These are phyloP conservation scores for Drosophila novamexicana DNA, from an alignment of 1,140 invertebrate species.

Conservation along the genomic window DNA sequence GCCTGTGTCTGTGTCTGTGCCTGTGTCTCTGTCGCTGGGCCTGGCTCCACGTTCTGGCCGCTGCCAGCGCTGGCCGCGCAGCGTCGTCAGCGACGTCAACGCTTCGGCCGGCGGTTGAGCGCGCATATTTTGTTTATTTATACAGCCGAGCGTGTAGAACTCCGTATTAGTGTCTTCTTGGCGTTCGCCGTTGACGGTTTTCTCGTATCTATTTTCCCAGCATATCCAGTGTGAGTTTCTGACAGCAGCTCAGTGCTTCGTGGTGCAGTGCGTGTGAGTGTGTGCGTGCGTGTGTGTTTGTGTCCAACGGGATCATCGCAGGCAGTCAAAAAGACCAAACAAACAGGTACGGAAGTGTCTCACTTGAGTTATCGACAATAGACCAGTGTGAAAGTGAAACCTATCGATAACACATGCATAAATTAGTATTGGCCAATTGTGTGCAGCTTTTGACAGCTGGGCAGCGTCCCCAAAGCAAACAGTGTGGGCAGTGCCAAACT, in stretches of 20 bases:
- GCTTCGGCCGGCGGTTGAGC: slow-evolving; percentile 53
- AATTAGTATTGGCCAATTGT: slow-evolving; percentile 27
- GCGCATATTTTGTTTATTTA: slow-evolving; percentile 81
- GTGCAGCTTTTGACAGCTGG: neutral
- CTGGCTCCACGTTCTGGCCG: slow-evolving; percentile 42
- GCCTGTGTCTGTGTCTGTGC: slow-evolving; percentile 10
- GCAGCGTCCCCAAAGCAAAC: neutral
- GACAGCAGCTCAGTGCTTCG: slow-evolving; percentile 20
- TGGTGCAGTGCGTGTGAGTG: slow-evolving; percentile 9
- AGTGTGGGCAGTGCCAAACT: slow-evolving; percentile 1
- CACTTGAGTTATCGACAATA: slow-evolving; percentile 7
- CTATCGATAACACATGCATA: slow-evolving; percentile 14
- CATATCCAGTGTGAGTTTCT: slow-evolving; percentile 49
- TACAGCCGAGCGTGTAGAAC: slow-evolving; percentile 78
- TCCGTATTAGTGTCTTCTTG: slow-evolving; percentile 84
- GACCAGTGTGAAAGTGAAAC: slow-evolving; percentile 51
- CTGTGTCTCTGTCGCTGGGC: neutral
- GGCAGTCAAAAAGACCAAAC: slow-evolving; percentile 20
- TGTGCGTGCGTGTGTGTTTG: slow-evolving; percentile 35
- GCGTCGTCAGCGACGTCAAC: slow-evolving; percentile 36
- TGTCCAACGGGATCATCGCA: slow-evolving; percentile 27
- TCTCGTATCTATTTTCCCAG: slow-evolving; percentile 22
- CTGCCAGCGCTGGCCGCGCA: slow-evolving; percentile 23
- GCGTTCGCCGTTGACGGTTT: slow-evolving; percentile 75
- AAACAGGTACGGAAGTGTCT: slow-evolving; percentile 72